phyloP scores from a whole-genome alignment of 2,888 invertebrate species.

The Xestia sexstrigata region DNA sequence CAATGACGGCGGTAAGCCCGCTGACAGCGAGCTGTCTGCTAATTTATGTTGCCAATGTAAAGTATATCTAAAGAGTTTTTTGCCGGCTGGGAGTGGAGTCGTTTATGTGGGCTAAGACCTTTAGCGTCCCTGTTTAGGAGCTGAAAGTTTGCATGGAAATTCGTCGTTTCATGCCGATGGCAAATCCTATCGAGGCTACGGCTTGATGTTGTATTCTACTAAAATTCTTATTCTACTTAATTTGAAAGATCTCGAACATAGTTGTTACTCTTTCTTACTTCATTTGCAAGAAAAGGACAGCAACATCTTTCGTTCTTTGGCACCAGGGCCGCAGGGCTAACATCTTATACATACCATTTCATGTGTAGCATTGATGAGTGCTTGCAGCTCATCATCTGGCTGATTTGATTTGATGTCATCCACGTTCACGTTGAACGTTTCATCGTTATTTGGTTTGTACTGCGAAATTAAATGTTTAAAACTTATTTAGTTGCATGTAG shows the following conservation, averaged over 20 bases:
- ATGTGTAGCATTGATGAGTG: slow-evolving; percentile 91
- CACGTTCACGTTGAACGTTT: slow-evolving; percentile 86
- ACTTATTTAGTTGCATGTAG: neutral
- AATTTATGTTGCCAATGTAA: no score
- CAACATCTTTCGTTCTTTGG: neutral
- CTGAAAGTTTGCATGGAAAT: neutral
- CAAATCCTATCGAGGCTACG: neutral
- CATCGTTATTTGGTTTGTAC: slow-evolving; percentile 89
- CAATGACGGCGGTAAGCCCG: no score
- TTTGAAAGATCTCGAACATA: neutral
- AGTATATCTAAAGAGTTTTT: no score
- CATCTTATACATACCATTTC: slow-evolving; percentile 87
- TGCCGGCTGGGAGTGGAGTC: no score
- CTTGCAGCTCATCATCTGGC: slow-evolving; percentile 90
- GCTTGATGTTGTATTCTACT: neutral
- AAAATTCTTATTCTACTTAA: no score
- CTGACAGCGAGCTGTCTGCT: no score
- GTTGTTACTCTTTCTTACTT: neutral
- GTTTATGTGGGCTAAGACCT: no score
- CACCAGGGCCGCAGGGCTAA: neutral
- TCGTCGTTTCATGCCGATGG: no score
- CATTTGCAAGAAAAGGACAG: neutral
- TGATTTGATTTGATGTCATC: slow-evolving; percentile 84
- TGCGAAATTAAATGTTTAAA: slow-evolving; percentile 65
- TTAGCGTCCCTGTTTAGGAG: no score